Evolutionary conservation across 2,888 invertebrate species (phyloP), one percentile per base, ranked within the genome.

Genomic region (Drosophila phalerata): DNA sequence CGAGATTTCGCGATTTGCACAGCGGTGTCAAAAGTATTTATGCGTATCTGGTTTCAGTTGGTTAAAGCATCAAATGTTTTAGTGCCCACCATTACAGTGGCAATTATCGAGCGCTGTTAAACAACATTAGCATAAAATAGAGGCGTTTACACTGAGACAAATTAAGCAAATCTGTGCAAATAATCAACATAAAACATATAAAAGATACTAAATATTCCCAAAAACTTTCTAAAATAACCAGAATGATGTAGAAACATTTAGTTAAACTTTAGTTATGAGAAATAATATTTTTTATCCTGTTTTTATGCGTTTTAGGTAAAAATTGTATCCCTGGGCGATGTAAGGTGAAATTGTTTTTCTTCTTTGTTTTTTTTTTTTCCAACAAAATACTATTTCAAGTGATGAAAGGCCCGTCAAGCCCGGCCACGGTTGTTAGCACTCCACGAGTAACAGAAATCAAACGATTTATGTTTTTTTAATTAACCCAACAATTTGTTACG

Each of bases 401-500:
- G 87, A 85, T 83, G 83, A 83, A 83, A 83, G 85, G 79, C 82
- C 66, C 79, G 73, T 83, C 85, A 71, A 69, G 58, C 63, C 64
- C 73, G 79, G 75, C 70, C 74, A 82, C 83, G 81, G 84, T 73
- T 84, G 81, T 86, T 81, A 81, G 84, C 74, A 69, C 72, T 68
- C 52, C 43, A 47, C 64, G 47, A 74, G 67, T 68, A 77, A 63
- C 69, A 73, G 74, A 81, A 88, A 84, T 88, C 87, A 83, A 89
- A 89, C 90, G 91, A 92, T 91, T 91, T 91, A 92, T 91, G 90
- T 85, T 89, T 90, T 91, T 91, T 91, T 92, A 92, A 91, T 91
- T 91, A 91, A 91, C 92, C 92, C 82, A 81, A 79, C 91, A 90
- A 91, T 91, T 91, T 91, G 91, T 90, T 91, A 91, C 91, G 91